Percentiles rank a stretch among this genome's conserved stretches.
Evolutionary conservation across 1,140 invertebrate species (phyloP).

Genomic region (Ostrea denselamellosa): DNA sequence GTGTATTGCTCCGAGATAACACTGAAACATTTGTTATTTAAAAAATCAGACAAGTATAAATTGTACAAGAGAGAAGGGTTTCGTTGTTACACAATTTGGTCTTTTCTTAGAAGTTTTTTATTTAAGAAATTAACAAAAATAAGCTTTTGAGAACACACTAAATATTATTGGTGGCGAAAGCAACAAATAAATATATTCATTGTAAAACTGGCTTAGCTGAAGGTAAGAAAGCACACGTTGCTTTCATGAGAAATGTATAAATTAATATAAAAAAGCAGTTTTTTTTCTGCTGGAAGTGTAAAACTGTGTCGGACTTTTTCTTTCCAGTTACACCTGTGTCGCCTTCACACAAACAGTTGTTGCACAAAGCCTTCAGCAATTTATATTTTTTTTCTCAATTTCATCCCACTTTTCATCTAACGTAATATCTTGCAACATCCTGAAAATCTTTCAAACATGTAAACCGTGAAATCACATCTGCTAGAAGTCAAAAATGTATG

Average conservation of each 20-base stretch:
- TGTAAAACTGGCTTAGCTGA: neutral
- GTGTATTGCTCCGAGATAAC: neutral
- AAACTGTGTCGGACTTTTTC: neutral
- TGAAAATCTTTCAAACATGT: constrained; percentile 36
- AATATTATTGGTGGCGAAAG: neutral
- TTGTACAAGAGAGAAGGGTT: neutral
- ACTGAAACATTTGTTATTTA: constrained; percentile 25
- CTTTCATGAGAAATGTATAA: neutral
- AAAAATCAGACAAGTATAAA: constrained; percentile 20
- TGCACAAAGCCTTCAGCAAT: constrained; percentile 11
- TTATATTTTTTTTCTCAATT: neutral
- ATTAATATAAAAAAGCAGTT: neutral
- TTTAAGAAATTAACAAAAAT: neutral
- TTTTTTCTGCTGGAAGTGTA: neutral
- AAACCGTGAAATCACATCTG: neutral
- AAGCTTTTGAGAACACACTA: neutral
- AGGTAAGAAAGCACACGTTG: neutral
- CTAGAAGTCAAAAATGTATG: constrained; percentile 20
- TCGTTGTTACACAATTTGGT: neutral
- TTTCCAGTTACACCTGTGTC: constrained; percentile 6
- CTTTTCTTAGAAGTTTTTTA: neutral
- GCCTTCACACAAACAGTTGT: constrained; percentile 7
- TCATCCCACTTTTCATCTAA: neutral
- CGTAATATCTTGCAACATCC: neutral
- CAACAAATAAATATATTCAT: neutral